Conservation (phyloP, 2,113 vertebrate species). For the Mixornis gularis region DNA sequence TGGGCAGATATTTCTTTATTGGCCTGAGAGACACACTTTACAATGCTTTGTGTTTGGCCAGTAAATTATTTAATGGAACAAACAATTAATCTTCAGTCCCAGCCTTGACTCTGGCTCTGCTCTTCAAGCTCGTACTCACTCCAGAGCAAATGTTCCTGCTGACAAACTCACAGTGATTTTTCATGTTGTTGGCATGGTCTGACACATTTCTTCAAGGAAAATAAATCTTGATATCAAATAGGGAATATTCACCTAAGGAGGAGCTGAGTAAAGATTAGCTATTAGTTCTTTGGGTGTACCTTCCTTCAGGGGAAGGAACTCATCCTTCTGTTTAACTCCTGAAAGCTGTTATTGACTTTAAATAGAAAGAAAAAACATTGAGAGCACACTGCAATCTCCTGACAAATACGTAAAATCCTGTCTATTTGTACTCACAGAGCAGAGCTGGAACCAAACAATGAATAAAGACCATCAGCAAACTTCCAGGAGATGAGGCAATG, state of each 20-base stretch:
- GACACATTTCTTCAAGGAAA: background rate
- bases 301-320: background rate
- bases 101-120: background rate
- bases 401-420: background rate
- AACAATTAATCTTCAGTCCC: background rate
- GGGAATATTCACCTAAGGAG: background rate
- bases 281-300: background rate
- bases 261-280: background rate
- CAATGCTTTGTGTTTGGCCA: background rate
- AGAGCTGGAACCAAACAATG: background rate
- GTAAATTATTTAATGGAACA: slow-evolving; percentile 8
- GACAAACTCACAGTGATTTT: background rate
- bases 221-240: background rate
- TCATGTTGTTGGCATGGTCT: background rate
- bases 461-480: background rate
- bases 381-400: background rate
- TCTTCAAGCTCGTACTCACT: background rate
- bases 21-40: background rate
- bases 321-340: background rate
- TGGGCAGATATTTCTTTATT: background rate
- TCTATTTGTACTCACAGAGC: background rate
- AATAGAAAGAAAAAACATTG: background rate
- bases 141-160: background rate
- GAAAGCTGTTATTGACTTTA: background rate
- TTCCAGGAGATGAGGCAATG: background rate